Conservation (phyloP, 2,797 vertebrate genomes). For the Lagodon rhomboides region DNA sequence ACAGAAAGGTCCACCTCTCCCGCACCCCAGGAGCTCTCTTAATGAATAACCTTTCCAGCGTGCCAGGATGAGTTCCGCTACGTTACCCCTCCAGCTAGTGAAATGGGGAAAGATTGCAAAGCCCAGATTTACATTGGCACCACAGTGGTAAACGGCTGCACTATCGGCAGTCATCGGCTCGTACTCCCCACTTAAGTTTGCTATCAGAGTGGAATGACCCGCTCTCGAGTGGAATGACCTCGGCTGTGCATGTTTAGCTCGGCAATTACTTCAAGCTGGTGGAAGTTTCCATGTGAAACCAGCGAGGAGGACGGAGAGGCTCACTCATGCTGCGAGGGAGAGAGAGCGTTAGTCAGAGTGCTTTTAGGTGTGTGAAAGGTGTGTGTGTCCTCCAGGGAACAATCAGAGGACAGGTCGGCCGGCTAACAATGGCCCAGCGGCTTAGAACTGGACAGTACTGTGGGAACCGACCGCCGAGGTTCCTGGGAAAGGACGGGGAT, state of each 20-base stretch:
- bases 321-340: not conserved
- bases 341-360: constrained; percentile 15
- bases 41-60: constrained; percentile 48
- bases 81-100: constrained; percentile 46
- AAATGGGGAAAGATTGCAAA: constrained; percentile 57
- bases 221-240: constrained; percentile 40
- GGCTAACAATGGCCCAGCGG: constrained; percentile 69
- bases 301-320: constrained; percentile 43
- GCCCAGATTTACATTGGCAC: constrained; percentile 59
- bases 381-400: constrained; percentile 55
- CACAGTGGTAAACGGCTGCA: constrained; percentile 35
- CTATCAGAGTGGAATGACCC: constrained; percentile 51
- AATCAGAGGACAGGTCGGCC: constrained; percentile 65
- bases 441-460: constrained; percentile 67
- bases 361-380: constrained; percentile 46
- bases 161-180: constrained; percentile 66
- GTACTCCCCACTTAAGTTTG: constrained; percentile 42
- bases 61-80: constrained; percentile 56
- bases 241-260: constrained; percentile 27
- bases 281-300: constrained; percentile 59
- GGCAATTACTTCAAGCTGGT: constrained; percentile 65
- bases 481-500: constrained; percentile 73
- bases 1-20: constrained; percentile 21
- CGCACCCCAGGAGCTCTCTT: constrained; percentile 3
- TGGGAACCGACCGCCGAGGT: constrained; percentile 73